These are phyloP conservation scores for Epiblema foenella DNA, from an alignment of 2,888 invertebrate genomes.

Conservation along the genomic window DNA sequence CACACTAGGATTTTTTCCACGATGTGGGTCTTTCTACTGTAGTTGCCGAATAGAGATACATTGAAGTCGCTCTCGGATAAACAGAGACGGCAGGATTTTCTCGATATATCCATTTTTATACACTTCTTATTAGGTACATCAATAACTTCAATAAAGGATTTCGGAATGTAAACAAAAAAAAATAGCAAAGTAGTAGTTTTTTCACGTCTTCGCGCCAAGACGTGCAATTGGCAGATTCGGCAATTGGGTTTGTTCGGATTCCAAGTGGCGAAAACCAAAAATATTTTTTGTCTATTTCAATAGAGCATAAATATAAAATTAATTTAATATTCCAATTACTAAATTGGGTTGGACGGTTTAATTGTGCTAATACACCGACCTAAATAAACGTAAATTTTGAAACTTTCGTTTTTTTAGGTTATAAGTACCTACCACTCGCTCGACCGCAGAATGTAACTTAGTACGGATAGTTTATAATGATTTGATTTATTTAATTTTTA, in stretches of 20 bases:
- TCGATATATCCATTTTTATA: constrained; percentile 65
- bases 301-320: not conserved
- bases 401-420: constrained; percentile 37
- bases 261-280: constrained; percentile 32
- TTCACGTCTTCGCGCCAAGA: constrained; percentile 52
- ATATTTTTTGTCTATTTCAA: constrained; percentile 36
- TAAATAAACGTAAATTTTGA: constrained; percentile 45
- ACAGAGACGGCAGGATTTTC: constrained; percentile 72
- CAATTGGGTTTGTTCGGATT: constrained; percentile 36
- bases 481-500: constrained; percentile 18
- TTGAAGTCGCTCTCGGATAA: constrained; percentile 72
- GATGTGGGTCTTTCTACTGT: constrained; percentile 66
- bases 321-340: constrained; percentile 57
- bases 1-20: constrained; percentile 71
- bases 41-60: constrained; percentile 68
- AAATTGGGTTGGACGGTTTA: constrained; percentile 77
- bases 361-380: constrained; percentile 65
- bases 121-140: constrained; percentile 40
- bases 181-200: not conserved
- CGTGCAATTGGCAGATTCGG: constrained; percentile 47
- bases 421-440: constrained; percentile 8
- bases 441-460: constrained; percentile 35
- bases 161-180: not conserved
- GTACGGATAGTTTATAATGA: constrained; percentile 6
- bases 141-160: not conserved